Base-by-base conservation (phyloP, 2,888 invertebrate genomes). In the Lasioglossum figueresi region DNA sequence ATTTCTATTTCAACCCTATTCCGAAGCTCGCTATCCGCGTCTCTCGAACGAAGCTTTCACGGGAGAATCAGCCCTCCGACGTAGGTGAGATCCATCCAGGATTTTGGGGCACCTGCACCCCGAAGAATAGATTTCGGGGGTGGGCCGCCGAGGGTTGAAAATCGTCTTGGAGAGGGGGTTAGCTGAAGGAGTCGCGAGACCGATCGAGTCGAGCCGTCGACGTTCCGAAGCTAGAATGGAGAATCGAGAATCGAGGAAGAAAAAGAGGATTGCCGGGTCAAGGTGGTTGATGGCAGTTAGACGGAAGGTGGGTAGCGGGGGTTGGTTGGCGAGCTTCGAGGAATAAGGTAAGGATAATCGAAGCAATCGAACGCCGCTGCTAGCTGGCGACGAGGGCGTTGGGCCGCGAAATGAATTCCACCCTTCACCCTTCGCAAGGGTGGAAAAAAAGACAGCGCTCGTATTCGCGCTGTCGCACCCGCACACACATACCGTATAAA, bases 401-500 rank as follows among this genome's bases (percentile, higher is more conserved):
- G 93, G 93, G 92, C 93, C 94, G 94, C 94, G 94, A 94, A 94
- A 94, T 94, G 94, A 94, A 94, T 94, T 94, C 93, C 93, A 92
- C 93, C 92, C 92, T 89, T 90, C 80, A 45, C 73, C 63, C 37
- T 34, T 34, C 34, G 66, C 71, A 75, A 84, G 86, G 85, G 79
- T 74, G 80, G 84, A 81, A 74, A 76, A 68, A 82, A 86, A 82
- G 83, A 45, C 56, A 76, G 85, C 82, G 74, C 72, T n/a, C n/a
- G 56, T 56, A 56, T 56, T 56, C 56, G 56, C 56, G 72, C 82
- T 34, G 66, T 34, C 37, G 70, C 37, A 40, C 70, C 8, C 66
- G 12, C n/a, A 12, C 40, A 14, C 68, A 12, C 12, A 82, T 86
- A 86, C 90, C 84, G 76, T 56, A 88, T 87, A 70, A 52, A 80